Evolutionary conservation across 2,113 vertebrate genomes (phyloP).

Genomic region (Podarcis muralis): DNA sequence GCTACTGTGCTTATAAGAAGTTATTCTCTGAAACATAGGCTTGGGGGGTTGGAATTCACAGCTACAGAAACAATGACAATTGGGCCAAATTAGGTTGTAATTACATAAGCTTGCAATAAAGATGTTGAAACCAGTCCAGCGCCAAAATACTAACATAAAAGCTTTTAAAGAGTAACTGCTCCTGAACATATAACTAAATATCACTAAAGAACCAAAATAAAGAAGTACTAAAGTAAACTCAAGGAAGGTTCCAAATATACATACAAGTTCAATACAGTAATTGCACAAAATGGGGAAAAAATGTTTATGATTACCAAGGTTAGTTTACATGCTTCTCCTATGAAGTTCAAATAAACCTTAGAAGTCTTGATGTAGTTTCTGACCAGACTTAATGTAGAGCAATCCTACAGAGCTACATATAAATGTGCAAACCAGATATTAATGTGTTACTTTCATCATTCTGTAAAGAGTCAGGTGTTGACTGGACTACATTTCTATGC

Average conservation of each 20-base stretch:
- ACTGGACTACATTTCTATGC: constrained; percentile 62
- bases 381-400: constrained; percentile 57
- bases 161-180: constrained; percentile 61
- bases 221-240: constrained; percentile 61
- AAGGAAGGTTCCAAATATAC: constrained; percentile 74
- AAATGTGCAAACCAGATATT: constrained; percentile 70
- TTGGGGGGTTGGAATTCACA: constrained; percentile 55
- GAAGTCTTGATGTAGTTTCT: neutral
- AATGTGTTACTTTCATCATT: constrained; percentile 42
- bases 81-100: constrained; percentile 57
- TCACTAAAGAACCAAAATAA: constrained; percentile 64
- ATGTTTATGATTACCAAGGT: constrained; percentile 58
- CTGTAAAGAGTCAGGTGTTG: constrained; percentile 63
- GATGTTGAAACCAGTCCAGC: constrained; percentile 59
- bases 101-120: constrained; percentile 51
- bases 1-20: constrained; percentile 67
- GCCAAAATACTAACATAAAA: constrained; percentile 63
- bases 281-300: constrained; percentile 69
- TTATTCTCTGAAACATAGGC: constrained; percentile 68
- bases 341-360: constrained; percentile 57
- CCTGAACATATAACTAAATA: constrained; percentile 65
- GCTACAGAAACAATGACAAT: constrained; percentile 65
- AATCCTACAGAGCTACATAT: constrained; percentile 59
- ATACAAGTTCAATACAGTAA: constrained; percentile 76
- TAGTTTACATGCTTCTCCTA: constrained; percentile 69